phyloP scores from a whole-genome alignment of 2,113 vertebrate species.

The Carollia perspicillata region DNA sequence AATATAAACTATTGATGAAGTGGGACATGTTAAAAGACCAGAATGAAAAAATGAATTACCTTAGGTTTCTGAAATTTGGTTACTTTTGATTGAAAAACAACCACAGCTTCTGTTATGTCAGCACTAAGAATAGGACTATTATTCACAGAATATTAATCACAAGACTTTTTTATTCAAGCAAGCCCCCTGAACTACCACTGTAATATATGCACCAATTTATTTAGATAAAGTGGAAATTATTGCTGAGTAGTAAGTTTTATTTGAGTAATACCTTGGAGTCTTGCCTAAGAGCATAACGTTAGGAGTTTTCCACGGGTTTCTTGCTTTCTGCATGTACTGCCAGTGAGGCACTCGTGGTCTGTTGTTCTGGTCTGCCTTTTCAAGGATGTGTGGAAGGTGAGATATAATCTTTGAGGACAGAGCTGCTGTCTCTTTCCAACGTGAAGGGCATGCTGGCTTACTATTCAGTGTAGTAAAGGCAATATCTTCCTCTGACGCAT shows the following conservation, averaged over 20 bases:
- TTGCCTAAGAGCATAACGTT: not conserved
- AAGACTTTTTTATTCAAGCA: not conserved
- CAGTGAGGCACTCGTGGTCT: not conserved
- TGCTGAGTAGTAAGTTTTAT: not conserved
- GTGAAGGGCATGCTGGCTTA: not conserved
- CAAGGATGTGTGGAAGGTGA: not conserved
- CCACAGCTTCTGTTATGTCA: not conserved
- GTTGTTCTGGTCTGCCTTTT: not conserved
- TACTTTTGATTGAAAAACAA: not conserved
- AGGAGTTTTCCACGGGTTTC: not conserved
- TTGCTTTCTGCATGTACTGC: not conserved
- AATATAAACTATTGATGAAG: not conserved
- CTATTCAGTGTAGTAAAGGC: too few species aligned
- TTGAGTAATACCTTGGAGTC: not conserved
- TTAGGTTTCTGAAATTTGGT: not conserved
- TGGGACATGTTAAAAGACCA: not conserved
- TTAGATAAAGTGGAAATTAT: not conserved
- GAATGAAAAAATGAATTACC: not conserved
- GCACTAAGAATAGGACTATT: not conserved
- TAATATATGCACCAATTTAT: not conserved
- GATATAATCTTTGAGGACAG: not conserved
- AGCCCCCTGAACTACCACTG: not conserved
- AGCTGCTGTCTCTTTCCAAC: not conserved
- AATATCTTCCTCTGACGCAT: not conserved
- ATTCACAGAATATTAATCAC: not conserved